Evolutionary conservation across 1,140 invertebrate genomes (phyloP), one percentile per base, ranked within the genome.

Genomic region (Nephotettix cincticeps): DNA sequence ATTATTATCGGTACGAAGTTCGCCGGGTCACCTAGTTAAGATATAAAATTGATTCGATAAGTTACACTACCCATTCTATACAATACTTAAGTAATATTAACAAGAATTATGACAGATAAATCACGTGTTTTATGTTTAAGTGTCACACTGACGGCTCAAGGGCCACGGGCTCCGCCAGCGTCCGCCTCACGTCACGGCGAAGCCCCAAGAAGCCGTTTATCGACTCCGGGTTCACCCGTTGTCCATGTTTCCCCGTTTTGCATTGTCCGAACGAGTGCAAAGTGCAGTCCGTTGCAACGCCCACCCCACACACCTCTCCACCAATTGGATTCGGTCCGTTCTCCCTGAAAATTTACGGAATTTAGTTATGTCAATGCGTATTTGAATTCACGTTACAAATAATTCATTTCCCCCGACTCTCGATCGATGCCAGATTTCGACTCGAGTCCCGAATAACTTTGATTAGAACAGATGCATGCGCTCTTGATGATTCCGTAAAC

Each of bases 291-390:
- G 47, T 9, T 51, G 47, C 47, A 51, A 21, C 47, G 47, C 14
- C 47, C 47, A 51, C 47, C 19, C 47, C 47, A 51, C 47, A n/a
- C 47, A 19, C 21, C 47, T 51, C 17, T 51, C 47, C 47, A 6
- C 47, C 17, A 51, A 51, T 19, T 51, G 47, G 17, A 51, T 36
- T 36, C 28, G 21, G 56, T 4, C 56, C 23, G 21, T n/a, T 2
- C 21, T 25, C 56, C 56, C 56, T 61, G 23, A 29, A 61, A 25
- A 29, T 61, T 61, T 29, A 29, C 23, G 56, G 25, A 61, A 61
- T 61, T 61, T 61, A 61, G 56, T 61, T 61, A 61, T 61, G 56
- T 61, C 56, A 61, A 61, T 61, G 56, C 23, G 56, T 61, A 61
- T 61, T 61, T 61, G 56, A 61, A 61, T 29, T 25, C 56, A 61